Percentiles rank a stretch among this genome's conserved stretches.
Conservation (phyloP, 2,888 invertebrate species). For the Drosophila longiperda region DNA sequence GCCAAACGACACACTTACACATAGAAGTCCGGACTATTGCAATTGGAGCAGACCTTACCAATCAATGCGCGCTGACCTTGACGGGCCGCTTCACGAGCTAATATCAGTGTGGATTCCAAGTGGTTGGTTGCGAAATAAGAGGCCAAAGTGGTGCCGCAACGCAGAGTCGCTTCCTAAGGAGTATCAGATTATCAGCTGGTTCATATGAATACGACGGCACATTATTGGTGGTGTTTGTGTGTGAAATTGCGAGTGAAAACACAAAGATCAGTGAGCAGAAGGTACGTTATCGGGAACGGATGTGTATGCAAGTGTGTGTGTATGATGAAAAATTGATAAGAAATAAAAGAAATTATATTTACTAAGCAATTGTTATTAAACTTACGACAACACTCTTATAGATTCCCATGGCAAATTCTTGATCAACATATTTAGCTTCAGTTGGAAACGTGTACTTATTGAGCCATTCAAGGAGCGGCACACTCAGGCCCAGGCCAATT, state of each 20-base stretch:
- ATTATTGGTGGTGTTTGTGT: not conserved
- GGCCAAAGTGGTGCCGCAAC: constrained; percentile 94
- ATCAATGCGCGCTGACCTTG: constrained; percentile 93
- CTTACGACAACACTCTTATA: constrained; percentile 93
- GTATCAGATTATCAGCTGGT: constrained; percentile 44
- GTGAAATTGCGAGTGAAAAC: not conserved
- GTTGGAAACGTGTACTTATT: constrained; percentile 93
- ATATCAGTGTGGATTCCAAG: constrained; percentile 88
- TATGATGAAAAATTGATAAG: constrained; percentile 35
- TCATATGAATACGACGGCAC: not conserved
- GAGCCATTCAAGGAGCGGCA: constrained; percentile 93
- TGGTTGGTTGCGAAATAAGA: constrained; percentile 94
- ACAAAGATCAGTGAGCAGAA: constrained; percentile 2
- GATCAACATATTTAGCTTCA: constrained; percentile 90
- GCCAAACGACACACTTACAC: constrained; percentile 67
- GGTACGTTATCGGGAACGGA: constrained; percentile 9
- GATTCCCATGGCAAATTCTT: constrained; percentile 88
- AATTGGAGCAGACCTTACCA: constrained; percentile 90
- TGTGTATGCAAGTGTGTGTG: not conserved
- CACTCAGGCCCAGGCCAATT: constrained; percentile 92
- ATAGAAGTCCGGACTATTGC: constrained; percentile 83
- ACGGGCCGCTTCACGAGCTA: constrained; percentile 89
- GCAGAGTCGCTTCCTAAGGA: constrained; percentile 89
- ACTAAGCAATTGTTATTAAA: constrained; percentile 7
- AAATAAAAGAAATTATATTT: constrained; percentile 6